Conservation (phyloP, 2,888 invertebrate species). For the Drepanosiphum platanoidis region DNA sequence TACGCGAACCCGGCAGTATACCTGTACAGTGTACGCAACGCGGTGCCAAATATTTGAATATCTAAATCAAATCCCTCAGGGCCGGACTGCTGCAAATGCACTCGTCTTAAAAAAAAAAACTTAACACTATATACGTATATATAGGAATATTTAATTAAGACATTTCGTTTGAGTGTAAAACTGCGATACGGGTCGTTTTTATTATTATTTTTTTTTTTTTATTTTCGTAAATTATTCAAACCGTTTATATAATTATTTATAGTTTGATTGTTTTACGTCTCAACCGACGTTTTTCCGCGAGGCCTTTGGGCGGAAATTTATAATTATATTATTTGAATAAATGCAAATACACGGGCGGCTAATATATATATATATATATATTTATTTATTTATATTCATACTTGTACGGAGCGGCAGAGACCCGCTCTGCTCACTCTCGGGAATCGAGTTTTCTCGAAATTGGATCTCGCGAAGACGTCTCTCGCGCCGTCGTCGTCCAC, state of each 20-base stretch:
- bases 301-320: not conserved
- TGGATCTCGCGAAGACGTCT: not conserved
- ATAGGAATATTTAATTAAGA: not conserved
- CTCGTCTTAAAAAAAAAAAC: not conserved
- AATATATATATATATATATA: too few species aligned
- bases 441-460: not conserved
- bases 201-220: too few species aligned
- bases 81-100: not conserved
- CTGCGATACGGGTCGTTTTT: not conserved
- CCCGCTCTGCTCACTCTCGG: too few species aligned
- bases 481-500: not conserved
- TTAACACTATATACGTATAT: not conserved
- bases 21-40: not conserved
- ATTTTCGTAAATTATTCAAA: not conserved
- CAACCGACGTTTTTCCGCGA: not conserved
- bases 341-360: not conserved
- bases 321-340: not conserved
- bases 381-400: too few species aligned
- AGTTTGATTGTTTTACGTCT: not conserved
- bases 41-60: slow-evolving; percentile 19
- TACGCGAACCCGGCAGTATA: not conserved
- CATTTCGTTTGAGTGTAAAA: slow-evolving; percentile 20
- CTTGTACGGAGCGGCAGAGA: too few species aligned
- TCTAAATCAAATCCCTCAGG: not conserved
- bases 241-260: slow-evolving; percentile 6